Conservation (phyloP, 2,113 vertebrate genomes). For the Ceyx cyanopectus region DNA sequence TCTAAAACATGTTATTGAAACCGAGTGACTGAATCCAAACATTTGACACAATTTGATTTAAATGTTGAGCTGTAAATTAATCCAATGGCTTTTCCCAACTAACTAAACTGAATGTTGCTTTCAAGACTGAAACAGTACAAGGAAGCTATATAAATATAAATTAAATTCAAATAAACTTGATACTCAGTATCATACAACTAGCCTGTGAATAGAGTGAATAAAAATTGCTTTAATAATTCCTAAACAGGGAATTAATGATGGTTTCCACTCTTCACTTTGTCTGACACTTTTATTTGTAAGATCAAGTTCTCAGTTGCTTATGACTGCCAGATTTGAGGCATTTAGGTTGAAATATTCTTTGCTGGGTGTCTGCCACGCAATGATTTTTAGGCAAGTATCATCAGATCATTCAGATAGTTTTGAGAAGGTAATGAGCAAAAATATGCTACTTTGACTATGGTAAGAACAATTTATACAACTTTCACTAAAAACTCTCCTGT, state of each 20-base stretch:
- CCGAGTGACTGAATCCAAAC: neutral
- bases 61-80: neutral
- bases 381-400: neutral
- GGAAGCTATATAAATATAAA: neutral
- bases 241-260: neutral
- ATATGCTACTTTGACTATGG: neutral
- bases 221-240: neutral
- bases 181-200: neutral
- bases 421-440: neutral
- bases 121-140: neutral
- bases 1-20: neutral
- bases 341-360: neutral
- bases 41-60: slow-evolving; percentile 3
- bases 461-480: neutral
- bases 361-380: neutral
- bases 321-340: neutral
- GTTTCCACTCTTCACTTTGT: neutral
- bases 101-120: neutral
- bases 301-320: neutral
- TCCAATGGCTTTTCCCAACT: neutral
- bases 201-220: neutral
- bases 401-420: neutral
- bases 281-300: neutral
- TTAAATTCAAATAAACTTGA: neutral
- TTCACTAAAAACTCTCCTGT: neutral